Conservation (phyloP, 2,113 vertebrate species). For the Ciconia maguari region DNA sequence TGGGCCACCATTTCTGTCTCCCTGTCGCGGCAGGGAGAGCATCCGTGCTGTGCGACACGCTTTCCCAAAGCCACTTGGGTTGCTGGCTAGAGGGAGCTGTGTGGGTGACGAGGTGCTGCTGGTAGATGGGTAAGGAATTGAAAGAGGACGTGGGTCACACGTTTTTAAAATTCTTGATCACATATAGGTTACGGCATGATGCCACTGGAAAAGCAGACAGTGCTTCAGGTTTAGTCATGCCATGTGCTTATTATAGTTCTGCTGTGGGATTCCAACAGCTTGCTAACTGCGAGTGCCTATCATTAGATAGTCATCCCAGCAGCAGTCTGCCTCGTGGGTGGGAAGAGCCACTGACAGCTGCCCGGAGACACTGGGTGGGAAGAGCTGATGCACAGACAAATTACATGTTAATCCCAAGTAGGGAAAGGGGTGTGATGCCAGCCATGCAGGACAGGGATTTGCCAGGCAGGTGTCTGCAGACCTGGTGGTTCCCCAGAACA, state of each 20-base stretch:
- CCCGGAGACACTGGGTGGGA: not conserved
- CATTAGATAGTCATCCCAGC: not conserved
- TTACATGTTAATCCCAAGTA: not conserved
- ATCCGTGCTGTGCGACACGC: rapidly evolving
- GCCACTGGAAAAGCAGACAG: not conserved
- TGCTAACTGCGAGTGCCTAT: not conserved
- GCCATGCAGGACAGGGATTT: rapidly evolving
- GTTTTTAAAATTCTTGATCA: not conserved
- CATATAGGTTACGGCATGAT: not conserved
- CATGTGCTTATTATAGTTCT: slow-evolving; percentile 4
- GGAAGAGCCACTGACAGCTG: not conserved
- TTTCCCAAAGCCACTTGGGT: not conserved
- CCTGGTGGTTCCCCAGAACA: not conserved
- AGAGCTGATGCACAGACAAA: not conserved
- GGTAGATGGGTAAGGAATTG: not conserved
- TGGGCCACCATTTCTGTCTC: rapidly evolving
- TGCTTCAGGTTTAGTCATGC: not conserved
- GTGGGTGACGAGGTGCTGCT: not conserved
- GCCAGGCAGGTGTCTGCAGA: not conserved
- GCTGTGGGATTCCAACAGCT: slow-evolving; percentile 4
- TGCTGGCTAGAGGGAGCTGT: not conserved
- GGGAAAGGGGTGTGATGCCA: not conserved
- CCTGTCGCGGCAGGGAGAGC: not conserved
- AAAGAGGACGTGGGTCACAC: slow-evolving; percentile 5
- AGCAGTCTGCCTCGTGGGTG: not conserved